Evolutionary conservation across 2,888 invertebrate species (phyloP), one percentile per base, ranked within the genome.

Genomic region (Dorcus hopei): DNA sequence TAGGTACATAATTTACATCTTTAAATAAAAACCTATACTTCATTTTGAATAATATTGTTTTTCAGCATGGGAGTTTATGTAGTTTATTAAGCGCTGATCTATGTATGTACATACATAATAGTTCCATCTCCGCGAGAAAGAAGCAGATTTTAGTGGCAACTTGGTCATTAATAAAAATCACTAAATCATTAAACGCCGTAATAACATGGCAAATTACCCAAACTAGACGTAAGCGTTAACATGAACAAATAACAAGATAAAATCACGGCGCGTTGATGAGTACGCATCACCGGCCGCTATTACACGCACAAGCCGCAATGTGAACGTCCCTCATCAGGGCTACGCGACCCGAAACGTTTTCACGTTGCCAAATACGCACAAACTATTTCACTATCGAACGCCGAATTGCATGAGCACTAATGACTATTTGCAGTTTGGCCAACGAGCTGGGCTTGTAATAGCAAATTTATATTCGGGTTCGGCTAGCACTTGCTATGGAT

Each of bases 261-360:
- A 58, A 58, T 54, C 58, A 49, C 47, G 33, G 41, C 26, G 45
- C 42, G 45, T 40, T 47, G 51, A 54, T 54, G 49, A 54, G 54
- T 33, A 59, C 59, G 55, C 55, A 52, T 52, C 55, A 59, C 47
- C 55, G 55, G 48, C 54, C 50, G 48, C 51, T 49, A 59, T 59
- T 59, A 55, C 59, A 55, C 55, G 59, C 59, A 55, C 55, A 47
- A n/a, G 38, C 52, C 54, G 38, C 58, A 39, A 8, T 14, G 19
- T 52, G 14, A 39, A 9, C 14, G 11, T 11, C 16, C 7, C 38
- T 38, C 52, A 45, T 23, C 16, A 38, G 16, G n/a, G 23, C 16
- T 14, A 38, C 19, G 52, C 16, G 23, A 40, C 11, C n/a, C 52
- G 23, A 52, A 11, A 19, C 38, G 52, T 38, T 11, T 40, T 38